Conservation (phyloP, 2,888 invertebrate genomes). For the Agrilus biguttatus region DNA sequence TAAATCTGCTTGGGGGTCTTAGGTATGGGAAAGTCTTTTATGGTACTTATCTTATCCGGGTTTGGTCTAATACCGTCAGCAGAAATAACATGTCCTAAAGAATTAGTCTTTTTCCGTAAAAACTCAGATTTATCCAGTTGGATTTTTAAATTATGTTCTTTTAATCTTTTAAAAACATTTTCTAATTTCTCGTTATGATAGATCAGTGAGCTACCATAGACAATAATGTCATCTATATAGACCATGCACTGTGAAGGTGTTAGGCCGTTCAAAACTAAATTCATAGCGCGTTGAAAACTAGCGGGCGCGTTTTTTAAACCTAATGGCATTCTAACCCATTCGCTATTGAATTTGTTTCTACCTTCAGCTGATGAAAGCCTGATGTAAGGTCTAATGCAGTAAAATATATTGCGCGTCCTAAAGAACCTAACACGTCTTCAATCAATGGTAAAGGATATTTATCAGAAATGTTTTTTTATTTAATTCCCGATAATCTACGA, state of each 20-base stretch:
- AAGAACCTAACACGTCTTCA: constrained; percentile 13
- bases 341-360: no score
- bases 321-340: no score
- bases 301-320: constrained; percentile 9
- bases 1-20: constrained; percentile 5
- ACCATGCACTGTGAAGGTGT: no score
- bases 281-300: constrained; percentile 14
- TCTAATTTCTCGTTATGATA: constrained; percentile 5
- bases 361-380: no score
- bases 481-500: no score
- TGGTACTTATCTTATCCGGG: no score
- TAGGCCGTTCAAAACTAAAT: constrained; percentile 10
- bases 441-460: no score
- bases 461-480: no score
- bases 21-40: no score
- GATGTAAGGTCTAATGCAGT: constrained; percentile 14
- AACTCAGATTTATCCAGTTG: constrained; percentile 10
- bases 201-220: constrained; percentile 6
- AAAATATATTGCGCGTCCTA: constrained; percentile 15
- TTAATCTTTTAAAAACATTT: constrained; percentile 6
- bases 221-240: constrained; percentile 10
- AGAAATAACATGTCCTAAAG: constrained; percentile 7
- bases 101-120: constrained; percentile 7
- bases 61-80: constrained; percentile 4
- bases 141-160: constrained; percentile 10